Evolutionary conservation across 2,797 vertebrate species (phyloP).

Genomic region (Coregonus suidteri): DNA sequence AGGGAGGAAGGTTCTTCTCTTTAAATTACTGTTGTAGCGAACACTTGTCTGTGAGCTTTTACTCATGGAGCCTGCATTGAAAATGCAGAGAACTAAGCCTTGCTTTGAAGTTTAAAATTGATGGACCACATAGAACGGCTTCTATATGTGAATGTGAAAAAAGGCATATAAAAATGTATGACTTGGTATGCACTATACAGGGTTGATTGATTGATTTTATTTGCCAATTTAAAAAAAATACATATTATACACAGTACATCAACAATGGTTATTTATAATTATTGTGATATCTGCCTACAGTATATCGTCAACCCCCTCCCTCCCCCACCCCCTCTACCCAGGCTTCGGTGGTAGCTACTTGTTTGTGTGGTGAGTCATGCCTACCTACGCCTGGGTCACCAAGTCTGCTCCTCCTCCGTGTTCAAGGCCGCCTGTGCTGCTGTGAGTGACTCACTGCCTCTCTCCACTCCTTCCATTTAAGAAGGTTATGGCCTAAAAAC

Average conservation of each 20-base stretch:
- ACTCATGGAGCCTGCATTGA: background rate
- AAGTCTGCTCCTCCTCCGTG: background rate
- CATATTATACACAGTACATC: too few relatives aligned
- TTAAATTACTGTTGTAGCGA: background rate
- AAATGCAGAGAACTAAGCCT: too few relatives aligned
- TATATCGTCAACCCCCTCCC: background rate
- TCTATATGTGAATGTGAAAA: background rate
- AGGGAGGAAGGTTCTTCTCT: background rate
- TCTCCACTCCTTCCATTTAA: background rate
- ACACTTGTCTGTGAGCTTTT: background rate
- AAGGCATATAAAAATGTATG: background rate
- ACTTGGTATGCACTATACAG: background rate
- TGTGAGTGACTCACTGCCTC: background rate
- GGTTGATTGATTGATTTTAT: too few relatives aligned
- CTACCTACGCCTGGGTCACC: background rate
- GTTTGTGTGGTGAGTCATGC: slow-evolving; percentile 3
- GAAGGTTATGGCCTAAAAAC: background rate
- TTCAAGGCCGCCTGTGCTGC: background rate
- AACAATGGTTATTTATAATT: too few relatives aligned
- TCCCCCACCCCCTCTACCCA: background rate
- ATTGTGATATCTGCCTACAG: background rate
- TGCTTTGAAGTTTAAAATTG: too few relatives aligned
- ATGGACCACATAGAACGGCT: too few relatives aligned
- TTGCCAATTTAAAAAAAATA: too few relatives aligned
- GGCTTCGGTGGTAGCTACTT: background rate